Percentiles rank a stretch among this genome's conserved stretches.
Conservation (phyloP, 2,113 vertebrate species). For the Tiliqua scincoides region DNA sequence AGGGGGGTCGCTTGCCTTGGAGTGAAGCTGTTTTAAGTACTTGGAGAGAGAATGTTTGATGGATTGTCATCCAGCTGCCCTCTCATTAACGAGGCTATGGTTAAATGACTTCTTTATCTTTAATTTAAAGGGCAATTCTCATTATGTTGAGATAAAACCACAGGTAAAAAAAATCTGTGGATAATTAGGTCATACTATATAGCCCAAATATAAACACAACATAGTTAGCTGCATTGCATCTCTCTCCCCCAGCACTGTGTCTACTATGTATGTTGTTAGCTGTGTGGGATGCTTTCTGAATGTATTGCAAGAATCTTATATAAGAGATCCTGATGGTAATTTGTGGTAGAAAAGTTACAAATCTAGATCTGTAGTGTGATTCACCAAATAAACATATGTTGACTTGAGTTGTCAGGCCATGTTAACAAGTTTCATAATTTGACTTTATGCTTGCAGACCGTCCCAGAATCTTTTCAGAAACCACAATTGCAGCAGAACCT, state of each 20-base stretch:
- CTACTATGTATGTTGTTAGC: not conserved
- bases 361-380: not conserved
- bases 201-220: no score
- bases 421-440: not conserved
- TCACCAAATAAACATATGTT: not conserved
- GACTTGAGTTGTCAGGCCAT: not conserved
- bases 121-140: no score
- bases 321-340: not conserved
- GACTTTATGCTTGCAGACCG: conserved; percentile 53
- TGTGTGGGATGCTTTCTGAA: not conserved
- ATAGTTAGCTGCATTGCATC: not conserved
- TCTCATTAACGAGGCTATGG: no score
- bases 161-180: no score
- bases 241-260: not conserved
- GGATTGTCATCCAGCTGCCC: no score
- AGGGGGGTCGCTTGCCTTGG: no score
- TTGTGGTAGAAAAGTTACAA: not conserved
- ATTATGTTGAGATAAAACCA: no score
- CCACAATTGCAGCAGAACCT: conserved; percentile 47
- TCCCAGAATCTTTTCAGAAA: conserved; percentile 72
- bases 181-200: no score
- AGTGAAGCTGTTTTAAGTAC: no score
- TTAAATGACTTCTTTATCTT: no score
- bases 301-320: not conserved
- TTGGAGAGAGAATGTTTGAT: no score